Evolutionary conservation across 2,797 vertebrate species (phyloP).

Genomic region (Steatocranus sp.): DNA sequence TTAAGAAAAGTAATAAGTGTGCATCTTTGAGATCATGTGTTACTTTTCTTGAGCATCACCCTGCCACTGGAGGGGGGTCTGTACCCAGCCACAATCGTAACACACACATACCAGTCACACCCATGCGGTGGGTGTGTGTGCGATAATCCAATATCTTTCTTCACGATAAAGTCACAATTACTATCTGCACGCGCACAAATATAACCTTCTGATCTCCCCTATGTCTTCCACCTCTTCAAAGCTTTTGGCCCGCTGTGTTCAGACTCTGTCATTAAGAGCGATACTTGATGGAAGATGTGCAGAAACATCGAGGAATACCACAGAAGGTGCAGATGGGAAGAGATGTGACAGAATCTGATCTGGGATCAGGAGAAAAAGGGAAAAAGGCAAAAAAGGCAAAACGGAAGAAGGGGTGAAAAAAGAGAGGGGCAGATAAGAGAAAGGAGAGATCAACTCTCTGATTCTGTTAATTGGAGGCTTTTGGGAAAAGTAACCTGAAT

Average conservation of each 20-base stretch:
- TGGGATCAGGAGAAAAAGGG: neutral
- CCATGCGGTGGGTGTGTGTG: neutral
- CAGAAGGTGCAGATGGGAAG: neutral
- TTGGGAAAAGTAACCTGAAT: conserved; percentile 24
- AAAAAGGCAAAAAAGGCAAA: neutral
- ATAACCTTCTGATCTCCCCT: neutral
- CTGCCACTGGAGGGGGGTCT: neutral
- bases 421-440: neutral
- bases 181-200: neutral
- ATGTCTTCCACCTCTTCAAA: conserved; percentile 17
- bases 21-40: neutral
- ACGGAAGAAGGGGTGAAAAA: neutral
- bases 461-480: conserved; percentile 33
- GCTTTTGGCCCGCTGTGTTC: neutral
- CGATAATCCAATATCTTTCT: neutral
- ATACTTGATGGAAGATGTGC: conserved; percentile 17
- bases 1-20: neutral
- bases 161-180: neutral
- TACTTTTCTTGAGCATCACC: neutral
- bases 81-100: neutral
- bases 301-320: neutral
- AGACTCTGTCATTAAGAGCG: conserved; percentile 39
- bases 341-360: neutral
- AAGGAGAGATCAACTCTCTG: neutral
- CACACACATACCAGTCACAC: neutral